These are phyloP conservation scores for Microctenopoma stevenorrisi DNA, from an alignment of 2,797 vertebrate species.

Conservation along the genomic window DNA sequence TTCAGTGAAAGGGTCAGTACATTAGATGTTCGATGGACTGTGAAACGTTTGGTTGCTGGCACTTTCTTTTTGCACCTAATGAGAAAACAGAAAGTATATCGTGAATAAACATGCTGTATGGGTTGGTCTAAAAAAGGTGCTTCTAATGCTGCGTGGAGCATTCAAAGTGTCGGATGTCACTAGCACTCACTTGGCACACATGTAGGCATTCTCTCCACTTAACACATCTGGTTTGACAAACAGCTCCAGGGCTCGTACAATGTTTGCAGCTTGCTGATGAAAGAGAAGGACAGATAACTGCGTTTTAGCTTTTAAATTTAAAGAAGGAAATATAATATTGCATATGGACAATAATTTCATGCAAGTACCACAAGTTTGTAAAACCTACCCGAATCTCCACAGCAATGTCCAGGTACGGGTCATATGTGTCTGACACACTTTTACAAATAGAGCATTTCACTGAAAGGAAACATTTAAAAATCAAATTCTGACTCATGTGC, in stretches of 20 bases:
- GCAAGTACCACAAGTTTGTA: neutral
- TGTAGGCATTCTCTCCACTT: conserved; percentile 96
- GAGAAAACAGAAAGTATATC: neutral
- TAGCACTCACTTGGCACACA: conserved; percentile 92
- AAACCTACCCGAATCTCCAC: conserved; percentile 92
- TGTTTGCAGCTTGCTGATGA: conserved; percentile 91
- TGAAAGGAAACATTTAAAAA: conserved; percentile 70
- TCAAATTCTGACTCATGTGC: neutral
- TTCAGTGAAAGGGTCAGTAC: conserved; percentile 95
- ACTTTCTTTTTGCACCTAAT: conserved; percentile 96
- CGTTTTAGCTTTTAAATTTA: neutral
- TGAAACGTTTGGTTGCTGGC: conserved; percentile 93
- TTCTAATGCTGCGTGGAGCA: neutral
- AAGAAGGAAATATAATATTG: no score
- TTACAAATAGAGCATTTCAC: conserved; percentile 95
- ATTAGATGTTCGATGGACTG: conserved; percentile 92
- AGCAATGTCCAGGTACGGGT: conserved; percentile 93
- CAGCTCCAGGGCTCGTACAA: conserved; percentile 91
- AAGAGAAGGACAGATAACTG: conserved; percentile 29
- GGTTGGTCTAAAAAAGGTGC: neutral
- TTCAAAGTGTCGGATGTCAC: neutral
- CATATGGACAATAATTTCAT: neutral
- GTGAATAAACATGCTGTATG: neutral
- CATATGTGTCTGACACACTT: conserved; percentile 94
- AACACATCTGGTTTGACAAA: conserved; percentile 94